phyloP scores from a whole-genome alignment of 2,797 vertebrate species.

The Sebastes steindachneri region DNA sequence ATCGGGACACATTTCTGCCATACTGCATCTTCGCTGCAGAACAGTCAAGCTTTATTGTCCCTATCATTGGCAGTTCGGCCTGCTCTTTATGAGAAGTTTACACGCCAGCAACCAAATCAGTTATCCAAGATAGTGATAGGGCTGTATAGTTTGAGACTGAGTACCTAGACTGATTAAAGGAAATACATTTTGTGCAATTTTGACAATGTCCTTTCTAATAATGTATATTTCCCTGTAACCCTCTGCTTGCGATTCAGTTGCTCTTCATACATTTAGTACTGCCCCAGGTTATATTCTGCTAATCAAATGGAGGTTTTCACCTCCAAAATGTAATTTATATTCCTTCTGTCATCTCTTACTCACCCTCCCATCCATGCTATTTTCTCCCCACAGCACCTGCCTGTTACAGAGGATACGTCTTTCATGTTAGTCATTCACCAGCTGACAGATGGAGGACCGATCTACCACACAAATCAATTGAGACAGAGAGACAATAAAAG shows the following conservation, averaged over 20 bases:
- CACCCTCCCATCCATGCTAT: background rate
- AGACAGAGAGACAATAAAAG: background rate
- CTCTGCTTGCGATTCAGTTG: background rate
- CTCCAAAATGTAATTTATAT: background rate
- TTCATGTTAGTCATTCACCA: constrained; percentile 11
- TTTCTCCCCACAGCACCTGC: background rate
- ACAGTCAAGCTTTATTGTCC: background rate
- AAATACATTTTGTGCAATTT: constrained; percentile 10
- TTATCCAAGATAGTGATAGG: background rate
- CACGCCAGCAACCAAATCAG: background rate
- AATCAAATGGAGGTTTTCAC: constrained; percentile 16
- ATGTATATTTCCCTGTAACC: constrained; percentile 10
- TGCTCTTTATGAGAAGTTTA: background rate
- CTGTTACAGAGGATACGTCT: background rate
- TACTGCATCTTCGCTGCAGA: background rate
- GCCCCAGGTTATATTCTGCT: background rate
- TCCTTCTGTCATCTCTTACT: background rate
- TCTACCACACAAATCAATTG: background rate
- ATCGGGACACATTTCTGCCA: background rate
- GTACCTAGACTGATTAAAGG: background rate
- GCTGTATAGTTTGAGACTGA: background rate
- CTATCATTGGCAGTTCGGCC: too few relatives aligned
- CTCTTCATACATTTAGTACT: constrained; percentile 15
- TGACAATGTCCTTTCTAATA: constrained; percentile 14
- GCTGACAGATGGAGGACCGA: constrained; percentile 15